phyloP scores from a whole-genome alignment of 2,888 invertebrate species.

The Kuschelorhynchus macadamiae region DNA sequence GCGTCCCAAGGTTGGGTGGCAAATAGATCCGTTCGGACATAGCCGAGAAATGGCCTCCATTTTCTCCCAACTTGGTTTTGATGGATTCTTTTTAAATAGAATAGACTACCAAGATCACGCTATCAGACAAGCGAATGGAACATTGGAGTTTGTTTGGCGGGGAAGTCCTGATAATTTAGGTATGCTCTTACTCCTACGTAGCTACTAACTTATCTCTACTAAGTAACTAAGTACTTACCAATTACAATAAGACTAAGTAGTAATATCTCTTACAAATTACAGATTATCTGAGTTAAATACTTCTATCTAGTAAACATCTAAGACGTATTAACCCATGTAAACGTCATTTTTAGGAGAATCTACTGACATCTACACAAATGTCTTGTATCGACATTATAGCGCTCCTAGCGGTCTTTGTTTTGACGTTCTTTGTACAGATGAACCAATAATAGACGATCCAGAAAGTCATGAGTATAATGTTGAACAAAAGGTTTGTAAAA shows the following conservation, averaged over 20 bases:
- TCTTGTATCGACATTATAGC: slow-evolving; percentile 63
- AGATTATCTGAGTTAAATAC: too few species aligned
- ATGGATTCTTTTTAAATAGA: slow-evolving; percentile 79
- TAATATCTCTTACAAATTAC: too few species aligned
- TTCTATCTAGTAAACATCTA: too few species aligned
- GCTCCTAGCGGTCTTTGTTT: slow-evolving; percentile 76
- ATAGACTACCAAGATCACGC: slow-evolving; percentile 78
- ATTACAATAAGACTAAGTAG: too few species aligned
- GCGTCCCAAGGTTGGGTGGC: slow-evolving; percentile 84
- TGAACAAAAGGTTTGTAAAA: slow-evolving; percentile 63
- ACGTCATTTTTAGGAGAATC: slow-evolving; percentile 40
- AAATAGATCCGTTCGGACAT: slow-evolving; percentile 90
- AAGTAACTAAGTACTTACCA: too few species aligned
- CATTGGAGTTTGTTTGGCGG: slow-evolving; percentile 81
- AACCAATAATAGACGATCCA: slow-evolving; percentile 72
- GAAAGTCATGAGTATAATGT: slow-evolving; percentile 73
- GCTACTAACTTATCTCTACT: too few species aligned
- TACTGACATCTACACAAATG: slow-evolving; percentile 48
- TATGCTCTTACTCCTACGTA: slow-evolving; percentile 56
- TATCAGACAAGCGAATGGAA: slow-evolving; percentile 71
- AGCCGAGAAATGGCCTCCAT: slow-evolving; percentile 77
- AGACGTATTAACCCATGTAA: too few species aligned
- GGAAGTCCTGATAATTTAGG: slow-evolving; percentile 71
- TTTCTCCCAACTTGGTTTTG: slow-evolving; percentile 78
- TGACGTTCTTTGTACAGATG: slow-evolving; percentile 69